Base-by-base conservation (phyloP, 2,888 invertebrate genomes). In the Branchinecta sandiegonensis region DNA sequence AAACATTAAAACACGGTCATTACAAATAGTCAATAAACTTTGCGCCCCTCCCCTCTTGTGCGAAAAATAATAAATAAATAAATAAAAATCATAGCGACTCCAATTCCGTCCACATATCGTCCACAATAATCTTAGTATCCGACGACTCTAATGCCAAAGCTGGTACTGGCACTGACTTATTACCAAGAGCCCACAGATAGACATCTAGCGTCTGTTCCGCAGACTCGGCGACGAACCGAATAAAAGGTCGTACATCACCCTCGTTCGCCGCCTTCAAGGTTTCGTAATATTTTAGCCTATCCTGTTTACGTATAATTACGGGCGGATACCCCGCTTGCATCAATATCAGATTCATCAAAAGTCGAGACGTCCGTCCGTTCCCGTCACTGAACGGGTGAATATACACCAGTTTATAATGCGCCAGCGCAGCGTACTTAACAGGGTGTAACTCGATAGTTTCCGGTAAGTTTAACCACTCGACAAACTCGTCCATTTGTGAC, bases 341-440 rank as follows among this genome's bases (percentile, higher is more conserved):
- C 48, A 97, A 83, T 71, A 97, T 85, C 73, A 94, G 84, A 79
- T 97, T 97, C 95, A 97, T 96, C 2, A 97, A 83, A 46, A 97
- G 82, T 47, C 97, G 83, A 13, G 94, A 93, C 0, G 96, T 96
- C 75, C 97, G 84, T 0, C 96, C 97, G 76, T 97, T 97, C 66
- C 97, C 96, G 78, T 97, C 96, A 4, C 88, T 84, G 79, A 97
- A 97, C 0, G 97, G 97, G 80, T 97, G 97, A 73, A 97, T 94
- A 76, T 90, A 90, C 0, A 97, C 97, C 65, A 97, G 78, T 79
- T 94, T 94, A 79, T 96, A 97, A 80, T 97, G 97, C 0, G 94
- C 95, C 68, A 96, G 80, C 0, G 97, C 96, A 67, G 96, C 95
- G 76, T 90, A 89, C 77, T 93, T 90, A 73, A 95, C 89, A 23